Evolutionary conservation across 2,888 invertebrate species (phyloP), one percentile per base, ranked within the genome.

Genomic region (Dicyrtoma fusca): DNA sequence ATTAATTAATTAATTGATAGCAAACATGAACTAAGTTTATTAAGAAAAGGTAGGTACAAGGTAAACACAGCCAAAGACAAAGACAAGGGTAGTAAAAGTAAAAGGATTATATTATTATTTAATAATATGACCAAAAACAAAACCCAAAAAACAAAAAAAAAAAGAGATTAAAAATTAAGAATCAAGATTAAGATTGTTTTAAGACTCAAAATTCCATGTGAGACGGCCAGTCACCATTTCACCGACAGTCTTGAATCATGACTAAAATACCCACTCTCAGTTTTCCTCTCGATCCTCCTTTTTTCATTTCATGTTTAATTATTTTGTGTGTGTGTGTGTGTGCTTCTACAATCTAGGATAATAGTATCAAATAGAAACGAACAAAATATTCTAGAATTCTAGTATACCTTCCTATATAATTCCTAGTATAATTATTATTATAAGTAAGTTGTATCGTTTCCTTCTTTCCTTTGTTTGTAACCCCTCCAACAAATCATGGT

Each of bases 241-340:
- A 62, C 70, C n/a, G 70, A 45, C 70, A 70, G 70, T 70, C 70
- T 70, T 70, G 53, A 70, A 70, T 70, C 70, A 68, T 68, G 66
- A 68, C 66, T 68, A 68, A 55, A 65, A 51, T 17, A 65, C 26
- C 65, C 26, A 65, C 65, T 55, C 44, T 68, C 66, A 17, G 44
- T 25, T 47, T 53, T 34, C 65, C 63, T 23, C 45, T 49, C n/a
- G n/a, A n/a, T 17, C 49, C 49, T 17, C 14, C 14, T 49, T 8
- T 5, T 49, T 14, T 4, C 49, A 49, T 49, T 4, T n/a, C 47
- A 47, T 49, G 5, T 64, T 59, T 59, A n/a, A n/a, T n/a, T n/a
- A n/a, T n/a, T n/a, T n/a, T n/a, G n/a, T n/a, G n/a, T n/a, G n/a
- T n/a, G n/a, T 23, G 19, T 59, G 59, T 42, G 42, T 59, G 23